Conservation (phyloP, 2,888 invertebrate species). For the Ypsolopha scabrella region DNA sequence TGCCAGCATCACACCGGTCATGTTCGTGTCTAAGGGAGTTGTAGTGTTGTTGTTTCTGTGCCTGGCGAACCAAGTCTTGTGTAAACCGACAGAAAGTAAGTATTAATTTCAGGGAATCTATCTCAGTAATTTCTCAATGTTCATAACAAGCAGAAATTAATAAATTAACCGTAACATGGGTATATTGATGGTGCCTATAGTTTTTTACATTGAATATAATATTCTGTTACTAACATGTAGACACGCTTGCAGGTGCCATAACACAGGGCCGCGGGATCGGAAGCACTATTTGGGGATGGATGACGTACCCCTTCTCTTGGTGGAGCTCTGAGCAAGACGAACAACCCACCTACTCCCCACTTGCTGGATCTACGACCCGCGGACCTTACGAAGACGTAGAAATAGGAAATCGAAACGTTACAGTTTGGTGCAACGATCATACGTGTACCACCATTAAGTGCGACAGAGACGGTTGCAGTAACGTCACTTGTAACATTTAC, state of each 20-base stretch:
- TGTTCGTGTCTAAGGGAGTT: slow-evolving; percentile 31
- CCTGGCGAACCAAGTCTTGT: slow-evolving; percentile 26
- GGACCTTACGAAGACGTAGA: slow-evolving; percentile 29
- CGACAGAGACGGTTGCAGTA: slow-evolving; percentile 39
- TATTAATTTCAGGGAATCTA: slow-evolving; percentile 10
- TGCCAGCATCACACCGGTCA: slow-evolving; percentile 21
- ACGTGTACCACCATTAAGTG: slow-evolving; percentile 59
- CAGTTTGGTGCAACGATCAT: slow-evolving; percentile 60
- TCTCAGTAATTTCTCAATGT: no score
- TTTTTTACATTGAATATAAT: no score
- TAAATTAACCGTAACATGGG: no score
- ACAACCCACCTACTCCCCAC: not conserved
- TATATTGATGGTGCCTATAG: no score
- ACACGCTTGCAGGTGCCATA: slow-evolving; percentile 41
- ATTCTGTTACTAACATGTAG: slow-evolving; percentile 13
- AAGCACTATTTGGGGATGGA: slow-evolving; percentile 56
- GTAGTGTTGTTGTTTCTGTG: slow-evolving; percentile 25
- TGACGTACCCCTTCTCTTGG: slow-evolving; percentile 58
- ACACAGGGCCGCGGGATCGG: slow-evolving; percentile 44
- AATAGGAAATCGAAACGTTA: slow-evolving; percentile 42
- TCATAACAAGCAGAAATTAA: no score
- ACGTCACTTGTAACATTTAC: slow-evolving; percentile 55
- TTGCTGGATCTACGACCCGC: slow-evolving; percentile 13
- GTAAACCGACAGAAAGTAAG: slow-evolving; percentile 50
- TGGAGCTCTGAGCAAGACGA: slow-evolving; percentile 16